Evolutionary conservation across 2,888 invertebrate species (phyloP), one percentile per base, ranked within the genome.

Genomic region (Tipula helvola): DNA sequence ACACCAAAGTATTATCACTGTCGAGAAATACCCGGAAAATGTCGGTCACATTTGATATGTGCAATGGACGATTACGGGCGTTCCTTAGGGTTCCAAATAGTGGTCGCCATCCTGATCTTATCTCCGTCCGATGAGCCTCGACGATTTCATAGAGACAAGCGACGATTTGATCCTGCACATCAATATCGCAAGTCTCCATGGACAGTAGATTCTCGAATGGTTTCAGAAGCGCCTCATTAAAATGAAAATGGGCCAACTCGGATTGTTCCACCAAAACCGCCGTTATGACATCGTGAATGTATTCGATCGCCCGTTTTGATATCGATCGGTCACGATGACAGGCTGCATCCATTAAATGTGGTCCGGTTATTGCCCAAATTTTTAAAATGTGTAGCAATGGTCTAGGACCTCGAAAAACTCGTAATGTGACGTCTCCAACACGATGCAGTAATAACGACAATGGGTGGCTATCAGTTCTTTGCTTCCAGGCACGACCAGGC

Each of bases 91-190:
- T 98, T 12, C 98, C 98, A 90, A 99, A 99, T 1, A 99, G 92
- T 0, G 99, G 97, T 87, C 98, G 93, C 99, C 99, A 99, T 0
- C 99, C 99, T 0, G 98, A 98, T 88, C 97, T 94, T 83, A 99
- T 97, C 92, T 98, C 98, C 87, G 96, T 96, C 89, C 97, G 94
- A 90, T 97, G 98, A 0, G 97, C 97, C 91, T 98, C 98, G 0
- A 99, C 98, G 89, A 99, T 97, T 91, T 98, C 98, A 91, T 98
- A 98, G 86, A 99, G 95, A 89, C 97, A 98, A 87, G 97, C 97
- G 84, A 99, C 97, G 89, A 99, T 97, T 92, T 95, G 95, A 90
- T 95, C 95, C 96, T 97, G 92, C 71, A 98, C 97, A 91, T 99
- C 98, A 87, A 95, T 94, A 91, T 98, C 98, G 90, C 98, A 98